Conservation (phyloP, 2,797 vertebrate species). For the Eidolon dupreanum region DNA sequence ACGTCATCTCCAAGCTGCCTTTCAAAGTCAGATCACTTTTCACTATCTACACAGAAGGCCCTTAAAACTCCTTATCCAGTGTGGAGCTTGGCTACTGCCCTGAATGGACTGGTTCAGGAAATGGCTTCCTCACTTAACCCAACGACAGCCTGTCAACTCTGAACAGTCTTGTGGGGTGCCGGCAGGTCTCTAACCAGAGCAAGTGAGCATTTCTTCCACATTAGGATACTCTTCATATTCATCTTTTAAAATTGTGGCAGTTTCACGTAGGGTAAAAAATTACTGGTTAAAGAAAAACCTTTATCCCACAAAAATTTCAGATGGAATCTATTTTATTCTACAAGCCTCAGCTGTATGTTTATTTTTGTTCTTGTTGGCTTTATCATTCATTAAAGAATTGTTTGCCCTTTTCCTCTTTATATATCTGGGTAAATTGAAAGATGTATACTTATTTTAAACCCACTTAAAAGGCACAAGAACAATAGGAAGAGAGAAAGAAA, state of each 20-base stretch:
- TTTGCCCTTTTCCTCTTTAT: not conserved
- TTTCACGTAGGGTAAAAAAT: not conserved
- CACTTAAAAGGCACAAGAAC: conserved; percentile 16
- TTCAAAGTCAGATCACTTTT: conserved; percentile 20
- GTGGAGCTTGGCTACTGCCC: not conserved
- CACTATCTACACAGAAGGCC: not conserved
- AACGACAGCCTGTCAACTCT: too few species aligned
- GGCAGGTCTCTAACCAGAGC: not conserved
- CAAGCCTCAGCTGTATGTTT: not conserved
- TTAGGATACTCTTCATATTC: not conserved
- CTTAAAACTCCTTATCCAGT: not conserved
- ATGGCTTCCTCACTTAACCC: not conserved
- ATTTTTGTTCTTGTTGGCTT: not conserved
- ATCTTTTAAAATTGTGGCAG: not conserved
- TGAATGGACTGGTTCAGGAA: not conserved
- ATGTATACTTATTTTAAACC: not conserved
- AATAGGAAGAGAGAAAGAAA: not conserved
- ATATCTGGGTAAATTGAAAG: not conserved
- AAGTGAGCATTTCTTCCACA: not conserved
- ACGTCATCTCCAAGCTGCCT: not conserved
- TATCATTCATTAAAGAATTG: not conserved
- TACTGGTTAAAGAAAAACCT: not conserved
- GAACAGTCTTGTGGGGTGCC: not conserved
- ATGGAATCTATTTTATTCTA: not conserved
- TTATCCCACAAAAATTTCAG: not conserved